Evolutionary conservation across 2,888 invertebrate species (phyloP), one percentile per base, ranked within the genome.

Genomic region (Trimorus sp.): DNA sequence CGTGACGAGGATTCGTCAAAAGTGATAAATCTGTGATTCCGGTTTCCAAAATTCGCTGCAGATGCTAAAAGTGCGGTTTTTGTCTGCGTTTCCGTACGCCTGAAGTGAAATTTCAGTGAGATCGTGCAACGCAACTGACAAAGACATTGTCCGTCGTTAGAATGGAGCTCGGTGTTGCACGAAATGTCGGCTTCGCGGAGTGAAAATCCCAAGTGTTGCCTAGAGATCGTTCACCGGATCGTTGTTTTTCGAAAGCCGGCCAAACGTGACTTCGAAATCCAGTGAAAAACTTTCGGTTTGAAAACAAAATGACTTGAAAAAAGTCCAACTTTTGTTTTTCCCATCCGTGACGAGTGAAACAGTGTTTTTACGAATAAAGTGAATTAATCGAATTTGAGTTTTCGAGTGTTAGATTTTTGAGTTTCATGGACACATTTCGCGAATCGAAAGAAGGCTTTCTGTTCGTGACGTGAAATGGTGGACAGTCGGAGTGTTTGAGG

Each of bases 91-190:
- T 58, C 15, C 40, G 58, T 58, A n/a, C 8, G 36, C 40, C 36
- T 8, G 16, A 48, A 62, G 62, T 62, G 62, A 66, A 66, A 66
- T 66, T 54, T 54, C n/a, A 66, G 65, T 53, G 40, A 49, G 58
- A 37, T 42, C 60, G 42, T 16, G 36, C 36, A 51, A 40, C 60
- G 60, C 37, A 16, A 38, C 63, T 63, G 40, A 69, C 68, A 69
- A 69, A 76, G 76, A 76, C 70, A 45, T 77, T 70, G 58, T 70
- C 70, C 70, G 77, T 48, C 77, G 77, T 69, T 77, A 69, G 76
- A 77, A 65, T 49, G 63, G 77, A 76, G 45, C 60, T 62, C 58
- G 56, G 70, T 38, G 69, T 60, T 58, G 58, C 77, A 70, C 70
- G 70, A 78, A 78, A 78, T 78, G 77, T 78, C 77, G 77, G 77